Evolutionary conservation across 1,140 invertebrate genomes (phyloP).

Genomic region (Eufriesea mexicana): DNA sequence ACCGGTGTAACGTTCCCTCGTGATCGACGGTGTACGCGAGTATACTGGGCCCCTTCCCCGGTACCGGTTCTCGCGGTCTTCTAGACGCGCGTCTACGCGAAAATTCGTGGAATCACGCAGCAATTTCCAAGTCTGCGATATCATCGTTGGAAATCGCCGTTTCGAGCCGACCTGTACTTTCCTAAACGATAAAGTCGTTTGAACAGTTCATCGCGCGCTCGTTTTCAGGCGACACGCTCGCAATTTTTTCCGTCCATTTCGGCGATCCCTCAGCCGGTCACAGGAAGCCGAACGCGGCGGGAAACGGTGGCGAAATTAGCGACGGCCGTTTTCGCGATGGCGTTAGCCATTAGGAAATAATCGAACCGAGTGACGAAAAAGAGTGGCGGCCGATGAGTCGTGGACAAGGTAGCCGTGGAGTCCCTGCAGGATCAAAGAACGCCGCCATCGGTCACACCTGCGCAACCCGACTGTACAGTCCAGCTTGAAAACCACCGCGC

Average conservation of each 20-base stretch:
- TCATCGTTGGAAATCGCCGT: neutral
- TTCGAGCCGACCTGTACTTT: neutral
- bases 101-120: no score
- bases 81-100: no score
- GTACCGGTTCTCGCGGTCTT: no score
- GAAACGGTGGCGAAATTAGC: conserved; percentile 42
- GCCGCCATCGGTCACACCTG: conserved; percentile 81
- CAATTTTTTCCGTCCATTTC: conserved; percentile 2
- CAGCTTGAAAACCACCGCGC: conserved; percentile 56
- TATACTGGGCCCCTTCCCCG: no score
- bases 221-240: conserved; percentile 21
- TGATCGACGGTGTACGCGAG: no score
- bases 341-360: conserved; percentile 71
- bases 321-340: conserved; percentile 64
- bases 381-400: conserved; percentile 64
- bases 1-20: no score
- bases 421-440: conserved; percentile 77
- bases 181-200: conserved; percentile 35
- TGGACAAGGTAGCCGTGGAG: conserved; percentile 76
- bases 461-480: conserved; percentile 76
- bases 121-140: no score
- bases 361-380: conserved; percentile 69
- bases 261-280: neutral
- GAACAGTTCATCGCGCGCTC: conserved; percentile 28
- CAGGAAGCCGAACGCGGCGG: conserved; percentile 11